Base-by-base conservation (phyloP, 2,888 invertebrate species). In the Dysmachus trigonus region DNA sequence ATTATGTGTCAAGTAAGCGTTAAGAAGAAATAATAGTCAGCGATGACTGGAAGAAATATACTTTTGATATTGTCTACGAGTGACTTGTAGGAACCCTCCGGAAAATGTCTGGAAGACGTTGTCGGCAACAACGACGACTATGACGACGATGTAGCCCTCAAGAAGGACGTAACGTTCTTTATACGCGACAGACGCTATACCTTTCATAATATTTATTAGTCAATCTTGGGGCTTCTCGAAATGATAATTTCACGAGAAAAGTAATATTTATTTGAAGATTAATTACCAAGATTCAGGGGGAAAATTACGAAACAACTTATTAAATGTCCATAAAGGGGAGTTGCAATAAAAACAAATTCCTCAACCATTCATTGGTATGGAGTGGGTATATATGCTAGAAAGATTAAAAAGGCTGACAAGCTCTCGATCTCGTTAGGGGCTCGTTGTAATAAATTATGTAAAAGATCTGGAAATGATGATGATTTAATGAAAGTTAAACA, bases 401-500 rank as follows among this genome's bases (percentile, higher is more conserved):
- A 62, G 62, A 62, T 62, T 62, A 62, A 27, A 62, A 62, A 62
- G 62, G 62, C 62, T 62, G 62, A 62, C 62, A 62, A 62, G 62
- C 62, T 62, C 62, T 62, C 62, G 62, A 62, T 62, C 62, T 62
- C 62, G 62, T 62, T 62, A 62, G 62, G 27, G 27, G 62, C 62
- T 62, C 62, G 62, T 62, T 62, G 62, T 62, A 62, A 62, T 62
- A 62, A 62, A 62, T 62, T 62, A 62, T 62, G 62, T 62, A 62
- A 62, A 62, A 62, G 62, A 62, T 62, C 62, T 62, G 62, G 62
- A 62, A 62, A 62, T 62, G 62, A 62, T 62, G 73, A 31, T 73
- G 73, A 73, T 73, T 73, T 73, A 73, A 73, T 73, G 73, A 73
- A 31, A 73, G 35, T 35, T 33, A 33, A 73, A 73, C 35, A 35